These are phyloP conservation scores for Scaptomyza caliginosa DNA, from an alignment of 2,888 invertebrate genomes.

Conservation along the genomic window DNA sequence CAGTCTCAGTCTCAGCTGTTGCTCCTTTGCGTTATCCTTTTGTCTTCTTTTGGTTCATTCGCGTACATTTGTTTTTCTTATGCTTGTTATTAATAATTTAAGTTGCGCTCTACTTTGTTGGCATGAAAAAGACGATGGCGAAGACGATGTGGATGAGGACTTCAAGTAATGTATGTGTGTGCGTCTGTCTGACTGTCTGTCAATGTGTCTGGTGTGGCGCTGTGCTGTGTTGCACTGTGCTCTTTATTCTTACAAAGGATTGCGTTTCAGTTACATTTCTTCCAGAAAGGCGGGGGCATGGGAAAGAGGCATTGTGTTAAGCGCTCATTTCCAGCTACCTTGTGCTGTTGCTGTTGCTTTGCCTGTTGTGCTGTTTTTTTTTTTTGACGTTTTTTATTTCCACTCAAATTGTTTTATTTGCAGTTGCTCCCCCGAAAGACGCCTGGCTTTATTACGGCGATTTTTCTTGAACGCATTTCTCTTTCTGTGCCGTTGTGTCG, in stretches of 20 bases:
- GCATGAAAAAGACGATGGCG: conserved; percentile 42
- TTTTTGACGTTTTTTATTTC: conserved; percentile 78
- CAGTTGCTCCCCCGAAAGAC: conserved; percentile 45
- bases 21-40: conserved; percentile 45
- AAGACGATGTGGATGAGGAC: conserved; percentile 20
- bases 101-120: conserved; percentile 67
- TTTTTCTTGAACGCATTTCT: conserved; percentile 77
- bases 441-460: conserved; percentile 77
- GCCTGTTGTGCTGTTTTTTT: conserved; percentile 51
- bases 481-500: conserved; percentile 71
- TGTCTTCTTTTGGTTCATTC: conserved; percentile 53
- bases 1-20: conserved; percentile 38
- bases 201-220: conserved; percentile 25
- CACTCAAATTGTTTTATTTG: conserved; percentile 81
- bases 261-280: conserved; percentile 72
- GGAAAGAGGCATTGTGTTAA: conserved; percentile 54
- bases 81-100: conserved; percentile 79
- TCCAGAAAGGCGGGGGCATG: conserved; percentile 3
- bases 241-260: conserved; percentile 70
- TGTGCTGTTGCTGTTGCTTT: conserved; percentile 15
- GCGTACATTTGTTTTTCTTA: conserved; percentile 76
- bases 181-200: conserved; percentile 23
- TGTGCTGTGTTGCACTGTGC: conserved; percentile 15
- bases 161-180: conserved; percentile 33
- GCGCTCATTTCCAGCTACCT: conserved; percentile 50